Conservation (phyloP, 2,113 vertebrate species). For the Protobothrops mucrosquamatus region DNA sequence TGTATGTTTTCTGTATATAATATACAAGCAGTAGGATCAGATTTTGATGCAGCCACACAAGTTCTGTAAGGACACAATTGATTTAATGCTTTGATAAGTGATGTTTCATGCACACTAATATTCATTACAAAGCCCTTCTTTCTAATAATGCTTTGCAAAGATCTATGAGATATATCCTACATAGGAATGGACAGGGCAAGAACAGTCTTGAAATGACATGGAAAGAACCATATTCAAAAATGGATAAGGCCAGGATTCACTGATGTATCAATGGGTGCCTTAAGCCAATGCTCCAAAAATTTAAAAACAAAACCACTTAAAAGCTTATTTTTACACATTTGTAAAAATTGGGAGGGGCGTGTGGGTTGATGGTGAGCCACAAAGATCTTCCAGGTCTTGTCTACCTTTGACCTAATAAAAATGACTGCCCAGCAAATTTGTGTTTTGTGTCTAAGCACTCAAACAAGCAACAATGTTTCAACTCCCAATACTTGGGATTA, state of each 20-base stretch:
- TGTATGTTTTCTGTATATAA: background rate
- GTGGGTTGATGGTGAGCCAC: background rate
- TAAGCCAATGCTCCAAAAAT: background rate
- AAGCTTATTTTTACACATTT: background rate
- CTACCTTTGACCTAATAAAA: background rate
- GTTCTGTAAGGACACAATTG: background rate
- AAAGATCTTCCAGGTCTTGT: background rate
- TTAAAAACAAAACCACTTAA: background rate
- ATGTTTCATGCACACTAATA: background rate
- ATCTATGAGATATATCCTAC: background rate
- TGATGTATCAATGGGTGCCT: background rate
- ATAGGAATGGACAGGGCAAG: background rate
- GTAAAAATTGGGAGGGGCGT: background rate
- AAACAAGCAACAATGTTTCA: background rate
- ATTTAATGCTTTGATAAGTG: background rate
- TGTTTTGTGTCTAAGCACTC: background rate
- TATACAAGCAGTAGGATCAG: background rate
- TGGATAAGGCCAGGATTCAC: background rate
- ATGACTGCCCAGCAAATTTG: background rate
- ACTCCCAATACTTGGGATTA: background rate
- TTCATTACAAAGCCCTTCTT: background rate
- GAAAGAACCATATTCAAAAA: background rate
- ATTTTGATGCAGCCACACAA: background rate
- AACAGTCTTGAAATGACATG: background rate
- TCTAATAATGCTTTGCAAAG: background rate